Percentiles rank a stretch among this genome's conserved stretches.
These are phyloP conservation scores for Theocolax elegans DNA, from an alignment of 1,140 invertebrate genomes.

Conservation along the genomic window DNA sequence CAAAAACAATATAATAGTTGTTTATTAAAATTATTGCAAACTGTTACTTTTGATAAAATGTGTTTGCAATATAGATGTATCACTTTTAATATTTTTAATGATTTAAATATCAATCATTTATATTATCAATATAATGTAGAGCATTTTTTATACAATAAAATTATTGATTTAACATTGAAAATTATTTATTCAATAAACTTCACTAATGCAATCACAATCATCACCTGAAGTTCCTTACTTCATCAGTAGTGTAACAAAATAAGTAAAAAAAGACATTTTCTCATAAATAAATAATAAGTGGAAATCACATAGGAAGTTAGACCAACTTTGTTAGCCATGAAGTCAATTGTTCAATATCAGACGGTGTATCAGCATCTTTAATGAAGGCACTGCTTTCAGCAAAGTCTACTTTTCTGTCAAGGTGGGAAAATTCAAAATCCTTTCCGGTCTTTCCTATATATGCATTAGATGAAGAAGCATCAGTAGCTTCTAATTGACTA, in stretches of 20 bases:
- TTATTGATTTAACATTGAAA: too few relatives aligned
- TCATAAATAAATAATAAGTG: constrained; percentile 32
- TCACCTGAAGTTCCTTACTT: too few relatives aligned
- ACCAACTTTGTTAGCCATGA: constrained; percentile 74
- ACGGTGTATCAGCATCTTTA: constrained; percentile 69
- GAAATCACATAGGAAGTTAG: constrained; percentile 49
- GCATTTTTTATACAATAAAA: too few relatives aligned
- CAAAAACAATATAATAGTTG: too few relatives aligned
- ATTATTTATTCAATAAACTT: too few relatives aligned
- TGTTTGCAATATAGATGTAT: too few relatives aligned
- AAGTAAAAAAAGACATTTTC: constrained; percentile 22
- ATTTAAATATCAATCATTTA: too few relatives aligned
- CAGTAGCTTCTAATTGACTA: constrained; percentile 79
- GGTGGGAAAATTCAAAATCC: constrained; percentile 84
- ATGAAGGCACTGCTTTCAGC: constrained; percentile 76
- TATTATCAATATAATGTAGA: too few relatives aligned
- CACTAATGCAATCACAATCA: too few relatives aligned
- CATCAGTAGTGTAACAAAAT: constrained; percentile 11
- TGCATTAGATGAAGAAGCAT: constrained; percentile 71
- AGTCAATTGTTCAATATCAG: constrained; percentile 71
- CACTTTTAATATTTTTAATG: too few relatives aligned
- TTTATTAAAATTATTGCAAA: too few relatives aligned
- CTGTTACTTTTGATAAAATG: too few relatives aligned
- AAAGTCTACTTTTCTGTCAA: constrained; percentile 78
- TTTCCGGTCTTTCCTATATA: constrained; percentile 79